These are phyloP conservation scores for Drosophila bifasciata DNA, from an alignment of 1,140 invertebrate species.

Conservation along the genomic window DNA sequence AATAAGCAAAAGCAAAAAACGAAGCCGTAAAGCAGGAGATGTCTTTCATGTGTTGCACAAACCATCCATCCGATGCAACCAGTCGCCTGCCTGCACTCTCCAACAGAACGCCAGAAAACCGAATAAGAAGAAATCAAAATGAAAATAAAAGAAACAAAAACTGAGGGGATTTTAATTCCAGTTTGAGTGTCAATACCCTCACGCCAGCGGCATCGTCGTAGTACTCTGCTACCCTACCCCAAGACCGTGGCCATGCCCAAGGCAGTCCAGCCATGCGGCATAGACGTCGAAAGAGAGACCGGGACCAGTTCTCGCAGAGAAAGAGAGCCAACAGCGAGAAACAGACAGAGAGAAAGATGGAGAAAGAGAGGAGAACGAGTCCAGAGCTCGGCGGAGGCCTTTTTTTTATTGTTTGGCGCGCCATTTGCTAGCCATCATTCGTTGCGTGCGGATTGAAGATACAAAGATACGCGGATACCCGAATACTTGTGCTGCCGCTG, in stretches of 20 bases:
- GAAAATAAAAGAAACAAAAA: slow-evolving; percentile 32
- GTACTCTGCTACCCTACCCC: slow-evolving; percentile 14
- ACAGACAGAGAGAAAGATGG: slow-evolving; percentile 13
- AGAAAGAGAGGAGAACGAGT: slow-evolving; percentile 32
- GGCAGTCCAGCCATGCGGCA: slow-evolving; percentile 13
- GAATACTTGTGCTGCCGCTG: background rate
- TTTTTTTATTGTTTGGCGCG: slow-evolving; percentile 68
- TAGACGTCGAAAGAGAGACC: slow-evolving; percentile 28
- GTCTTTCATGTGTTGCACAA: slow-evolving; percentile 16
- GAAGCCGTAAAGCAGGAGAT: slow-evolving; percentile 3
- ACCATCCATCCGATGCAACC: slow-evolving; percentile 21
- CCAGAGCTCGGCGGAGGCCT: slow-evolving; percentile 71
- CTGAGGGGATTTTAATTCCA: slow-evolving; percentile 64
- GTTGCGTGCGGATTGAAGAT: slow-evolving; percentile 68
- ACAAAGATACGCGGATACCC: slow-evolving; percentile 25
- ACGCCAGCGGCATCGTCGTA: slow-evolving; percentile 28
- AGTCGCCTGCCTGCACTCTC: slow-evolving; percentile 37
- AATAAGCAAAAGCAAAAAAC: background rate
- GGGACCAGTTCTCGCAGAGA: slow-evolving; percentile 50
- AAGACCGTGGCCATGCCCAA: slow-evolving; percentile 11
- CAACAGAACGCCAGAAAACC: slow-evolving; percentile 48
- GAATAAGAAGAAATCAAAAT: slow-evolving; percentile 20
- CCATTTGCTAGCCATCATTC: slow-evolving; percentile 73
- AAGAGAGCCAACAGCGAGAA: slow-evolving; percentile 15
- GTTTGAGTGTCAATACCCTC: slow-evolving; percentile 78